phyloP scores from a whole-genome alignment of 2,113 vertebrate species.

The Melanerpes formicivorus region DNA sequence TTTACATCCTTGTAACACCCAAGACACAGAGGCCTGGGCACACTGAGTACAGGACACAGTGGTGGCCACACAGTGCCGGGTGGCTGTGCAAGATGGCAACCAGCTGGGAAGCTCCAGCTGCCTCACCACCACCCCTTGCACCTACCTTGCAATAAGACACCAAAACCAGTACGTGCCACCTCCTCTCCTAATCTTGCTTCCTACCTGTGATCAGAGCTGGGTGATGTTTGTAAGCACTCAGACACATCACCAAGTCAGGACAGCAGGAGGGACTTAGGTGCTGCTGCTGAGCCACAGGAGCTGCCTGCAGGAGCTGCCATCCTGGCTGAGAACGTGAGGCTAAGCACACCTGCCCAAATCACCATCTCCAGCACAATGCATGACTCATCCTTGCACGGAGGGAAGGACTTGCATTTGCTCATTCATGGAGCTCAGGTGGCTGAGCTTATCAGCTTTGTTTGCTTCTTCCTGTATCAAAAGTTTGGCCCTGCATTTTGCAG shows the following conservation, averaged over 20 bases:
- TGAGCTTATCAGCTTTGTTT: neutral
- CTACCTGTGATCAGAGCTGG: neutral
- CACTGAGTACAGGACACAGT: accelerated
- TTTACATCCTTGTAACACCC: neutral
- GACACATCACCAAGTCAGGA: neutral
- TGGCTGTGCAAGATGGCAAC: neutral
- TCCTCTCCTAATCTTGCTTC: neutral
- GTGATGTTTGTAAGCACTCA: neutral
- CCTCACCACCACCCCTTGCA: neutral
- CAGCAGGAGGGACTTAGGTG: neutral
- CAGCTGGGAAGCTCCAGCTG: neutral
- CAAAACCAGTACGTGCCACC: neutral
- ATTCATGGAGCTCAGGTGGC: neutral
- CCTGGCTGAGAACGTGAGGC: accelerated
- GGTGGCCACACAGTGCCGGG: accelerated
- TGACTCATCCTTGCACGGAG: neutral
- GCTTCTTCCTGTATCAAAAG: neutral
- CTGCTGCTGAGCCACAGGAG: neutral
- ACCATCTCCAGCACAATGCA: neutral
- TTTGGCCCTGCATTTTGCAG: neutral
- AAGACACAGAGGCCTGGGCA: neutral
- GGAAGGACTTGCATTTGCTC: neutral
- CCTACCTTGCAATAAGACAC: neutral
- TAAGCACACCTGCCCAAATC: neutral
- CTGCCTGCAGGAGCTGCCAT: neutral